Base-by-base conservation (phyloP, 2,797 vertebrate genomes). In the Somateria mollissima region DNA sequence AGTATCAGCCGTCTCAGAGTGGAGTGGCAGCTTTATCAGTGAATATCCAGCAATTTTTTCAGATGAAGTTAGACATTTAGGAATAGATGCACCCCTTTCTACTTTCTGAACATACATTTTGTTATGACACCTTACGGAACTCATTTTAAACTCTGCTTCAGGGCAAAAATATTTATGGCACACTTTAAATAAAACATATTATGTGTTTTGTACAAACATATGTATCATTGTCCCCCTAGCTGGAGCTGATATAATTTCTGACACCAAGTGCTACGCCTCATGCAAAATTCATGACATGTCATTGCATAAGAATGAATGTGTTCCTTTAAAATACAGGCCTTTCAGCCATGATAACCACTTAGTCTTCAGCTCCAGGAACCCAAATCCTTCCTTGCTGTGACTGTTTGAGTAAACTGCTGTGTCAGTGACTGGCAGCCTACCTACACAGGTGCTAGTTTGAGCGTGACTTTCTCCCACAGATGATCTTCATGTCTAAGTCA, bases 181-280 rank as follows among this genome's bases (percentile, higher is more conserved):
- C 85, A 95, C 96, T 97, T 97, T 97, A 98, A 98, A 97, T 97
- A 98, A 97, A 97, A 97, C 97, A 98, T 98, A 98, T 95, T 97
- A 97, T 94, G 91, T 97, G 96, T 97, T 97, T 97, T 96, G 96
- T 98, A 97, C 97, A 96, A 97, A 97, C 97, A 97, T 97, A 97
- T 96, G 97, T 97, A 97, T 97, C 97, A 97, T 92, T 97, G 97
- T 98, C 97, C 97, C 94, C 94, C 96, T 97, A 32, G 64, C 97
- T 97, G 97, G 96, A 97, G 93, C 92, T 93, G 97, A 95, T 97
- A 97, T 94, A 97, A 97, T 97, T 97, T 96, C 95, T 98, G 96
- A 97, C 97, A 97, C 94, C 89, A 81, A 97, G 97, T 97, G 92
- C 97, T 95, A 54, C 84, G 87, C 92, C 83, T 97, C 96, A 97